phyloP scores from a whole-genome alignment of 2,888 invertebrate genomes.

The Gastrophysa polygoni region DNA sequence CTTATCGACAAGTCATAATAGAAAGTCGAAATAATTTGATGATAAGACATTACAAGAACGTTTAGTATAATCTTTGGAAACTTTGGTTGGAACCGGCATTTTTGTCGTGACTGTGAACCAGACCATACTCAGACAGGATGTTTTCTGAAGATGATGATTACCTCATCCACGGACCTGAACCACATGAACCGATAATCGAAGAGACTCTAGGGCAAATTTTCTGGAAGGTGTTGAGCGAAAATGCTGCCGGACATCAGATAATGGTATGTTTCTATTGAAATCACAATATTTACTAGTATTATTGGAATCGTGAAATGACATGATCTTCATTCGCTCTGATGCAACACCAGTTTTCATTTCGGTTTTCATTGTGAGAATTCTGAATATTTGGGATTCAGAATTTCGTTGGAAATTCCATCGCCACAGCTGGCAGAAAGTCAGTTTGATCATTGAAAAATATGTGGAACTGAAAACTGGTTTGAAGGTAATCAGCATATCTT shows the following conservation, averaged over 20 bases:
- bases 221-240: constrained; percentile 16
- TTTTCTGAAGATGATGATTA: constrained; percentile 26
- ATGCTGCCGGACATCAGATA: constrained; percentile 18
- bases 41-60: neutral
- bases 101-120: constrained; percentile 5
- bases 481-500: no score
- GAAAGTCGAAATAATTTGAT: neutral
- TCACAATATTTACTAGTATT: neutral
- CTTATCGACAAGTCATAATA: neutral
- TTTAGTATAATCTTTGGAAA: neutral
- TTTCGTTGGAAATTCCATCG: no score
- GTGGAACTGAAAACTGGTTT: no score
- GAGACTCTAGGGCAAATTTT: constrained; percentile 30
- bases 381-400: no score
- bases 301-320: no score
- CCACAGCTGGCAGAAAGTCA: no score
- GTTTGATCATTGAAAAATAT: no score
- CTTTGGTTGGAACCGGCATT: constrained; percentile 10
- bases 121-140: neutral
- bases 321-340: no score
- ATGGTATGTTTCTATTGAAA: constrained; percentile 20
- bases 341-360: no score
- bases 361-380: no score
- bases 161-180: constrained; percentile 27
- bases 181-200: constrained; percentile 24